Percentiles rank a stretch among this genome's conserved stretches.
Conservation (phyloP, 2,113 vertebrate species). For the Grallaria varia region DNA sequence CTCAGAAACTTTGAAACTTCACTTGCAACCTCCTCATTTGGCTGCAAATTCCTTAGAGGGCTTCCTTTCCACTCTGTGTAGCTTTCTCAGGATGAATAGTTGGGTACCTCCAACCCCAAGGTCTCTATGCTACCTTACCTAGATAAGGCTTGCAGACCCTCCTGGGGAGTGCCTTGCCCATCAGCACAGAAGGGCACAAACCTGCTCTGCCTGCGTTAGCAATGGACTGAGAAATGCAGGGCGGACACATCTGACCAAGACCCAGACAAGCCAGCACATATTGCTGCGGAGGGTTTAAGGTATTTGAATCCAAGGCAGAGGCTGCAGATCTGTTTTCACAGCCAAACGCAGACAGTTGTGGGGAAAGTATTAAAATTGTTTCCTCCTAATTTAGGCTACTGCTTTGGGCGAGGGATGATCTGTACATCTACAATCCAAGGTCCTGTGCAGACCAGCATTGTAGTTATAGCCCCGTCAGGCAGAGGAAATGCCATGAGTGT, state of each 20-base stretch:
- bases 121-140: neutral
- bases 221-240: neutral
- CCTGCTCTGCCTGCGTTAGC: neutral
- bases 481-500: neutral
- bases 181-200: neutral
- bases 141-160: neutral
- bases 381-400: neutral
- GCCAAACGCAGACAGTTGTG: neutral
- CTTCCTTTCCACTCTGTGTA: rapidly evolving
- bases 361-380: neutral
- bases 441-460: neutral
- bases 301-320: neutral
- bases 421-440: neutral
- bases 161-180: neutral
- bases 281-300: neutral
- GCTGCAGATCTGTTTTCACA: neutral
- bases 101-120: neutral
- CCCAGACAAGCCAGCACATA: neutral
- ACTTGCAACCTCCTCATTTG: neutral
- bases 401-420: neutral
- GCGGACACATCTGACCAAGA: neutral
- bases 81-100: neutral
- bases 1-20: neutral
- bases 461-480: neutral
- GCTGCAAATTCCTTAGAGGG: neutral